phyloP scores from a whole-genome alignment of 2,888 invertebrate species.

The Frankliniella intonsa region DNA sequence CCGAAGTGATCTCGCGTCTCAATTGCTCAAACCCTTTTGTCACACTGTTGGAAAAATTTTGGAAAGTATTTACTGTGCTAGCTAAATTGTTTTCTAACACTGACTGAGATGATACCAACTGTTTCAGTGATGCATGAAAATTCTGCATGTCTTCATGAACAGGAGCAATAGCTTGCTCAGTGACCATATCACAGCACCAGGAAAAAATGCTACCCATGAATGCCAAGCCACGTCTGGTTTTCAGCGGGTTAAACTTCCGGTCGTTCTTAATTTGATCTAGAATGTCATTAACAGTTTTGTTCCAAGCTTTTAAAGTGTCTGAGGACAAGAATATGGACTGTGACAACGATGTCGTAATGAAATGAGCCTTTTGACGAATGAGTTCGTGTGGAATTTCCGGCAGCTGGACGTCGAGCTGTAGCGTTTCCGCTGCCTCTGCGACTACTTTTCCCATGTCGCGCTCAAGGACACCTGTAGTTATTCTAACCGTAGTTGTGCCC shows the following conservation, averaged over 20 bases:
- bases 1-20: background rate
- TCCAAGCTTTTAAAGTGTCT: background rate
- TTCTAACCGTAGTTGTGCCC: background rate
- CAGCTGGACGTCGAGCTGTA: background rate
- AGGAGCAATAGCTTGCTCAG: background rate
- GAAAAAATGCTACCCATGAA: background rate
- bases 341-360: background rate
- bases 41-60: background rate
- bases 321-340: too few relatives aligned
- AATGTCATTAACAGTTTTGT: background rate
- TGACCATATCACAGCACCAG: background rate
- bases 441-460: background rate
- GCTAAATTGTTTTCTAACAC: background rate
- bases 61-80: background rate
- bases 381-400: background rate
- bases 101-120: background rate
- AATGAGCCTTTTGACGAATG: background rate
- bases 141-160: background rate
- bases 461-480: background rate
- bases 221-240: background rate
- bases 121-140: background rate
- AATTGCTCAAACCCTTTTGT: background rate
- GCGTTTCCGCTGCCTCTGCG: background rate
- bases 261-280: background rate
- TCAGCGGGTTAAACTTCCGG: background rate